Evolutionary conservation across 2,113 vertebrate genomes (phyloP).

Genomic region (Geococcyx californianus): DNA sequence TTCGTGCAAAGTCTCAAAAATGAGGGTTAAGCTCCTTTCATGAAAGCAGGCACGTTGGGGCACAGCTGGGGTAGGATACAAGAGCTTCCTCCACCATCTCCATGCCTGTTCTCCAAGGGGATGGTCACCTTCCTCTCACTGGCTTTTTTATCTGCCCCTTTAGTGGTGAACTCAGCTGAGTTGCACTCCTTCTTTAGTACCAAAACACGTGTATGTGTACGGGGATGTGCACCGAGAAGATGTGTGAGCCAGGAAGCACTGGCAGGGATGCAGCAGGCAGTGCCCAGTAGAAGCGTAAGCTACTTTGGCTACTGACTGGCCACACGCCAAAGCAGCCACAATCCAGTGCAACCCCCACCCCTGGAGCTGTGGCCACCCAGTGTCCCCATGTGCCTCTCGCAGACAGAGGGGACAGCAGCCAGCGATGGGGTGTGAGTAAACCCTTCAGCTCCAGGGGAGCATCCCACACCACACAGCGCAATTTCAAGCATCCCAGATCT

Average conservation of each 20-base stretch:
- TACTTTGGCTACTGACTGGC: neutral
- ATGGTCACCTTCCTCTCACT: neutral
- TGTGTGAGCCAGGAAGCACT: fast-evolving
- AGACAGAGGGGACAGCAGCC: neutral
- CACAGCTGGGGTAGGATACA: fast-evolving
- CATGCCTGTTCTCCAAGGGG: neutral
- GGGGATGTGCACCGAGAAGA: neutral
- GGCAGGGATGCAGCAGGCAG: neutral
- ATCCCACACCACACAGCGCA: neutral
- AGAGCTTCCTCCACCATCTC: neutral
- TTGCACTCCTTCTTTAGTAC: neutral
- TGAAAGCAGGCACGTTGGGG: fast-evolving
- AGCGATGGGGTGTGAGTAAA: neutral
- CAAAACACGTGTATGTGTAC: neutral
- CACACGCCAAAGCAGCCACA: fast-evolving
- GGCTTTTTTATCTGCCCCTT: neutral
- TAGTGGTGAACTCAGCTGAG: neutral
- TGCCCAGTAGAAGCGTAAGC: neutral
- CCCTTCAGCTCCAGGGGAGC: neutral
- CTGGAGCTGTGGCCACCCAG: neutral
- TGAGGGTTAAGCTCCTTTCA: neutral
- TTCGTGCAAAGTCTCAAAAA: neutral
- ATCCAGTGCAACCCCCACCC: neutral
- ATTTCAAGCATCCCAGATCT: fast-evolving
- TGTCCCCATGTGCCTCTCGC: fast-evolving